Evolutionary conservation across 2,113 vertebrate genomes (phyloP).

Genomic region (Poeciliopsis prolifica): DNA sequence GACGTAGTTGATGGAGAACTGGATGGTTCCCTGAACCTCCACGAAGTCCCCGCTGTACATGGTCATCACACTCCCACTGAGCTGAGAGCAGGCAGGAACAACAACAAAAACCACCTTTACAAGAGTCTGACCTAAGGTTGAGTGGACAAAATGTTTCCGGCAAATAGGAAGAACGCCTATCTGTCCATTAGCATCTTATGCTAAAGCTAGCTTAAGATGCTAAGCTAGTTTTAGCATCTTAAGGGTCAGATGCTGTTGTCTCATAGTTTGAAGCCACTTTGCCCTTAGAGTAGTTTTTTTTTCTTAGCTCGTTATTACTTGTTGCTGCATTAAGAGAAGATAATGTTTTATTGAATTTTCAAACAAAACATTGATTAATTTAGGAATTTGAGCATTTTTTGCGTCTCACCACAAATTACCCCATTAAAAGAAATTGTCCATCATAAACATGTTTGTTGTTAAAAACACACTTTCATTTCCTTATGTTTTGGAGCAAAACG

Average conservation of each 20-base stretch:
- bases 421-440: not conserved
- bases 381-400: no score
- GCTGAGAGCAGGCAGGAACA: slow-evolving; percentile 70
- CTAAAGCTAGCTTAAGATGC: not conserved
- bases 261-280: no score
- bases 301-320: no score
- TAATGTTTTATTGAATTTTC: no score
- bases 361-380: no score
- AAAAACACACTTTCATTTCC: no score
- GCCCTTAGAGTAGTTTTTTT: no score
- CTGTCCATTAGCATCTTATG: no score
- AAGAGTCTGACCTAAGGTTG: not conserved
- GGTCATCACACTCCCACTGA: slow-evolving; percentile 92
- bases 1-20: slow-evolving; percentile 93
- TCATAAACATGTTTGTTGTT: not conserved
- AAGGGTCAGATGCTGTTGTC: no score
- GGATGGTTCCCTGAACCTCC: slow-evolving; percentile 90
- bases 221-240: not conserved
- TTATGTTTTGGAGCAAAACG: not conserved
- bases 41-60: slow-evolving; percentile 91
- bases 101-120: not conserved
- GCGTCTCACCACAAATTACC: not conserved
- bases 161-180: not conserved
- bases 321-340: no score
- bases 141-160: not conserved